Evolutionary conservation across 1,140 invertebrate genomes (phyloP), one percentile per base, ranked within the genome.

Genomic region (Calliopsis andreniformis): DNA sequence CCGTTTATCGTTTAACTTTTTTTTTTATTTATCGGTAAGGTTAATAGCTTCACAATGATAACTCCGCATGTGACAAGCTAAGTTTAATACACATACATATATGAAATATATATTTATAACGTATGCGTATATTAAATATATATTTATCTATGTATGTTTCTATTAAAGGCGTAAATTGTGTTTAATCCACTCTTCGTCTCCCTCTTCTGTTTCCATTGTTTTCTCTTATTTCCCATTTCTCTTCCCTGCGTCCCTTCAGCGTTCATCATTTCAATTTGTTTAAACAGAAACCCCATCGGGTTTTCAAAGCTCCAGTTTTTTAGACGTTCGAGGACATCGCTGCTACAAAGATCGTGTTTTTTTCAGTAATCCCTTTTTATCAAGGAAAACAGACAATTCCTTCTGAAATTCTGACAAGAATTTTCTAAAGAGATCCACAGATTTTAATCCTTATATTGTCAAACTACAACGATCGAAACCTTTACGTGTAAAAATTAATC

Each of bases 121-220:
- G 20, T 47, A 14, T 30, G 30, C 42, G 25, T 49, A 47, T 59
- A 45, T 68, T 35, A 39, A 39, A 35, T 64, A 42, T 66, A 32
- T 56, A 39, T 8, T 10, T 58, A 39, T 55, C 39, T 62, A n/a
- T 47, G 32, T 71, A 25, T 61, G 3, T 35, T 43, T 64, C 47
- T 66, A 83, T 83, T 67, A 76, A 83, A 83, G 81, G 81, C 81
- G 76, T 80, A 75, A 76, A 66, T 71, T 64, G 78, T 70, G 61
- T 82, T n/a, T 79, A 79, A 61, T 72, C 55, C 28, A 59, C 32
- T 42, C 23, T 25, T 23, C 79, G 42, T 63, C 61, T 58, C 16
- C 47, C 30, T 69, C 30, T 32, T 71, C 53, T 30, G 25, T 69
- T 59, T 59, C 30, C 58, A 45, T 61, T 23, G 47, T 35, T 66